Evolutionary conservation across 2,888 invertebrate genomes (phyloP), one percentile per base, ranked within the genome.

Genomic region (Patella ulyssiponensis): DNA sequence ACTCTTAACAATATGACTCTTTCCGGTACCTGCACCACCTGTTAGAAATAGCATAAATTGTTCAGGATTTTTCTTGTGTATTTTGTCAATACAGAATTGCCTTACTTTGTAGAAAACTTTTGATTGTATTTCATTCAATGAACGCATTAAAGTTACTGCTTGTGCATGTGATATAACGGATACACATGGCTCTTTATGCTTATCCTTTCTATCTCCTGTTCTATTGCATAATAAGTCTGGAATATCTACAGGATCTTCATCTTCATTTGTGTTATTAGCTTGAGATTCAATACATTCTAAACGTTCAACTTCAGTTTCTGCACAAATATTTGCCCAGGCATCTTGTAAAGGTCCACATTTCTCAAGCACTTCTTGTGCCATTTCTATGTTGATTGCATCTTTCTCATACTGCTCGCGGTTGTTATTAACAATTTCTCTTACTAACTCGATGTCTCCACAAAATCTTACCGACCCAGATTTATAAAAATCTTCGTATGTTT

Each of bases 61-160:
- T 51, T 73, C 56, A 14, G 44, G 51, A 23, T 64, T 56, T 52
- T n/a, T 7, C 33, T 56, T 69, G 9, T 75, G 52, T 12, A 70
- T 52, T 17, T 52, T 52, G 2, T 77, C 56, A 20, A 69, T 11
- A 70, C 77, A 77, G 75, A 75, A 79, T 20, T 77, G 33, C n/a
- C 79, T 56, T 27, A 77, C 52, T 17, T 71, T 23, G 54, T 77
- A 74, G 71, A 79, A 79, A 14, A 79, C 23, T 11, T 77, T 3
- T 27, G 33, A 20, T 51, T 79, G 79, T 64, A 78, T 58, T 14
- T 44, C 20, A 44, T 73, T 77, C 69, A 79, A 74, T 27, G 74
- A 74, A n/a, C 64, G 20, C 69, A 74, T 54, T 12, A 74, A 27
- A 11, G 56, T 3, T 44, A 33, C 7, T 14, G 69, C 69, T 58